phyloP scores from a whole-genome alignment of 2,888 invertebrate species.

The Drosophila robusta region DNA sequence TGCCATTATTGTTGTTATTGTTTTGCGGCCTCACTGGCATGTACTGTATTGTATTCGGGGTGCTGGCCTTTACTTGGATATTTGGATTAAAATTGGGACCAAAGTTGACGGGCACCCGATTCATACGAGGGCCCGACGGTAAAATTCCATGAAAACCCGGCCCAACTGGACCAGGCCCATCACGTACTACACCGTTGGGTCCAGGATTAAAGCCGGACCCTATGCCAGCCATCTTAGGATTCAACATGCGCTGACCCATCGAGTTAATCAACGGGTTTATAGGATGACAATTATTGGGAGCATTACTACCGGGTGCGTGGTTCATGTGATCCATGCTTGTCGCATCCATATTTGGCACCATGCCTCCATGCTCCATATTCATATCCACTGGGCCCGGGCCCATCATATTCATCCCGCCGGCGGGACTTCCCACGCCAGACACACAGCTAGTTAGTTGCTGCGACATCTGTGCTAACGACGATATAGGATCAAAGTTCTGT shows the following conservation, averaged over 20 bases:
- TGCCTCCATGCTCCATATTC: slow-evolving; percentile 71
- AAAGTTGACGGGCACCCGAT: slow-evolving; percentile 87
- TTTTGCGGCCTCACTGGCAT: slow-evolving; percentile 97
- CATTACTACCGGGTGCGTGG: slow-evolving; percentile 58
- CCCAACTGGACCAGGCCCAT: slow-evolving; percentile 61
- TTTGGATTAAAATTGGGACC: slow-evolving; percentile 88
- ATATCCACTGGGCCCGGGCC: slow-evolving; percentile 68
- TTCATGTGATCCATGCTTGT: slow-evolving; percentile 82
- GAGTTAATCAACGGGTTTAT: slow-evolving; percentile 85
- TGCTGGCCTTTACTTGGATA: slow-evolving; percentile 97
- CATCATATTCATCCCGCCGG: slow-evolving; percentile 67
- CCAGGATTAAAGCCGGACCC: slow-evolving; percentile 56
- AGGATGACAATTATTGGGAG: slow-evolving; percentile 71
- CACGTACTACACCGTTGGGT: slow-evolving; percentile 63
- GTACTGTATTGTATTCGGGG: slow-evolving; percentile 99
- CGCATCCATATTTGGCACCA: slow-evolving; percentile 83
- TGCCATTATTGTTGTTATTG: slow-evolving; percentile 84
- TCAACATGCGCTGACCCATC: slow-evolving; percentile 86
- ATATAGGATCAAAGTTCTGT: slow-evolving; percentile 94
- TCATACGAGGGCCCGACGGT: slow-evolving; percentile 86
- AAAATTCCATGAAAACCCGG: slow-evolving; percentile 75
- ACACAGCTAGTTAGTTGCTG: slow-evolving; percentile 94
- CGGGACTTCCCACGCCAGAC: slow-evolving; percentile 82
- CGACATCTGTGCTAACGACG: slow-evolving; percentile 97
- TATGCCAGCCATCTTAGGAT: slow-evolving; percentile 88